Conservation (phyloP, 2,797 vertebrate genomes). For the Peromyscus melanophrys region DNA sequence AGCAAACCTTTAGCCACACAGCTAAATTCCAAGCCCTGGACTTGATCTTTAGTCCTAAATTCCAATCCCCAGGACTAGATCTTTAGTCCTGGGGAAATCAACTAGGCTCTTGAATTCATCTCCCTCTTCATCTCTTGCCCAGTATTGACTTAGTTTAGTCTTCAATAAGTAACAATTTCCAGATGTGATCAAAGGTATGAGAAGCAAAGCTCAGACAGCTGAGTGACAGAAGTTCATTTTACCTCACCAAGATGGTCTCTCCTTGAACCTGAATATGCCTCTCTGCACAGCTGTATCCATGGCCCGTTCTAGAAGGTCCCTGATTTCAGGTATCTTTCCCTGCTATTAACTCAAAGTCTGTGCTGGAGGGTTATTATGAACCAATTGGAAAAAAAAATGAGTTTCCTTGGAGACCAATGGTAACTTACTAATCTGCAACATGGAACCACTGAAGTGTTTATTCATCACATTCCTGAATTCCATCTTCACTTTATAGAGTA, state of each 20-base stretch:
- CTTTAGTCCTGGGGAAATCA: not conserved
- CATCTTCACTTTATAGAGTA: not conserved
- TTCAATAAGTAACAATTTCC: not conserved
- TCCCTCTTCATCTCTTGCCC: not conserved
- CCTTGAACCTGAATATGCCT: not conserved
- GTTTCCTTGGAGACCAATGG: not conserved
- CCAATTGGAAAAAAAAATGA: not conserved
- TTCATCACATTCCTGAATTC: not conserved
- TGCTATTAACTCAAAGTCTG: not conserved
- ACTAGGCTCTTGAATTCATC: not conserved
- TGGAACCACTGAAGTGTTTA: not conserved
- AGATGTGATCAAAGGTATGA: not conserved
- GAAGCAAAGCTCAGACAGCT: not conserved
- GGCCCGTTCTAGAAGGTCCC: rapidly evolving
- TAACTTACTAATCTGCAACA: not conserved
- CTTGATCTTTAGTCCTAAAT: not conserved
- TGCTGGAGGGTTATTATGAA: not conserved
- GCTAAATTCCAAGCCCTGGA: not conserved
- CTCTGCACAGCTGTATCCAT: not conserved
- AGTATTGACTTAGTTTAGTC: not conserved
- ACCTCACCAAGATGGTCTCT: not conserved
- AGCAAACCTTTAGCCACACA: not conserved
- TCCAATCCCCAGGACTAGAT: not conserved
- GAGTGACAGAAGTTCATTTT: not conserved
- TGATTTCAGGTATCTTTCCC: not conserved